Percentiles rank a stretch among this genome's conserved stretches.
Conservation (phyloP, 2,888 invertebrate genomes). For the Apodemia mormo region DNA sequence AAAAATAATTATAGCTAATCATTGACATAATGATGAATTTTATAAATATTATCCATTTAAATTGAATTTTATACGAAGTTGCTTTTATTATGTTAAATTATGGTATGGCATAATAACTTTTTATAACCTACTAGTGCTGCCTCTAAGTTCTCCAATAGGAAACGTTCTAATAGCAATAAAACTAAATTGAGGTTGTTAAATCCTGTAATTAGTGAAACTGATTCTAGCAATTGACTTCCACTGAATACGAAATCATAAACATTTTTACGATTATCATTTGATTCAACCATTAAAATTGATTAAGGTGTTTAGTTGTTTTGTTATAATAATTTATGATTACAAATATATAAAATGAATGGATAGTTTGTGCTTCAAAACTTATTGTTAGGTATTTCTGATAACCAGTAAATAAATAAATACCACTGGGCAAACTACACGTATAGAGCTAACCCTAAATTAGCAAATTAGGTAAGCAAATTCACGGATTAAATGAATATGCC, state of each 20-base stretch:
- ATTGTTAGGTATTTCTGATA: not conserved
- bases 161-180: conserved; percentile 66
- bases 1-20: not conserved
- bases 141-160: conserved; percentile 48
- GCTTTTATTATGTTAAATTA: conserved; percentile 62
- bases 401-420: no score
- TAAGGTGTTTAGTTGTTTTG: conserved; percentile 41
- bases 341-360: conserved; percentile 27
- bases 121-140: conserved; percentile 54
- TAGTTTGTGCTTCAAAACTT: not conserved
- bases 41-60: not conserved
- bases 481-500: no score
- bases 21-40: conserved; percentile 6
- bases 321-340: conserved; percentile 39
- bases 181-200: conserved; percentile 70
- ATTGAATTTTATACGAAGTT: conserved; percentile 25
- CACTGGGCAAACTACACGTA: no score
- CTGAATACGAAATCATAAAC: conserved; percentile 61
- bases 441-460: no score
- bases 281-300: conserved; percentile 54
- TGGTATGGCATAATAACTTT: conserved; percentile 63
- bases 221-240: conserved; percentile 67
- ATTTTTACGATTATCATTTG: conserved; percentile 49
- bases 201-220: conserved; percentile 77
- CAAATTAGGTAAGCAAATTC: no score